Evolutionary conservation across 2,888 invertebrate species (phyloP), one percentile per base, ranked within the genome.

Genomic region (Ochlodes sylvanus): DNA sequence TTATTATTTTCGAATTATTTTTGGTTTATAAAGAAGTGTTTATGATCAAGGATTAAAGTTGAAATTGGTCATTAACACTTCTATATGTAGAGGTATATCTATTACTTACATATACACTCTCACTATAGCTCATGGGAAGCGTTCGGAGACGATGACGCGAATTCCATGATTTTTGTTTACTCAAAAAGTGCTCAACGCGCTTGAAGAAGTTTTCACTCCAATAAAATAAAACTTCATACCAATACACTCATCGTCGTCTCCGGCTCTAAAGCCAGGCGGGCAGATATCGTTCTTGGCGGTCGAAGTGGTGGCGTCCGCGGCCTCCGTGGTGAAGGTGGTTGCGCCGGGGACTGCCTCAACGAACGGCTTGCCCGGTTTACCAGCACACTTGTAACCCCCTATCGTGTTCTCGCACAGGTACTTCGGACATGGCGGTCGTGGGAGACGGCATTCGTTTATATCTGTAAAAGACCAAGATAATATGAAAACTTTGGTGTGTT

Each of bases 391-490:
- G 82, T 84, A 94, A 0, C 89, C 93, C 0, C 94, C 94, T 41
- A 94, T 90, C 0, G 93, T 92, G 76, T 94, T 94, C 78, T 92
- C 88, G 65, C 94, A 94, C 1, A 93, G 81, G 73, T 93, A 92
- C 70, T 91, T 92, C 0, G 92, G 89, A 65, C 94, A 94, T 0
- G 93, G 92, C 0, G 93, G 92, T 0, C 88, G 82, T 0, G 92
- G 87, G 0, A 90, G 79, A 56, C 90, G 89, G 63, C 99, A 99
- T 87, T 99, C 99, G 82, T 99, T 96, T 41, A 99, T 95, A 83
- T 99, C 99, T 91, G 75, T 17, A 75, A 71, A 52, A 17, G 47
- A 17, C 6, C 9, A 47, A 17, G 12, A 6, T 47, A 17, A 2
- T 47, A 50, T 50, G 17, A 4, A 47, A 47, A 17, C 1, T 42